phyloP scores from a whole-genome alignment of 2,113 vertebrate genomes.

The Acrocephalus arundinaceus region DNA sequence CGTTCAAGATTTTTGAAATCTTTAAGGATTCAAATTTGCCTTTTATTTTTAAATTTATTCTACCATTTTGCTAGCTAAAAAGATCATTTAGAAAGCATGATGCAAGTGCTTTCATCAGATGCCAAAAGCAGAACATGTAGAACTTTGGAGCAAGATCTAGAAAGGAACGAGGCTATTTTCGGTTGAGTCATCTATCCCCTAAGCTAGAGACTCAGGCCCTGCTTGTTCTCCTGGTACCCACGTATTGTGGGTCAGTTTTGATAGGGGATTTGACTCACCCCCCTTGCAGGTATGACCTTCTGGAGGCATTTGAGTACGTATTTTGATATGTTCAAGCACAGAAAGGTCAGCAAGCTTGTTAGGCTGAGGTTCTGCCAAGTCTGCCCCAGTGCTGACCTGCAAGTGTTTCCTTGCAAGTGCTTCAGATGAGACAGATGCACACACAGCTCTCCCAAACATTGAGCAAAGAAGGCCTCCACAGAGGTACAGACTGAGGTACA shows the following conservation, averaged over 20 bases:
- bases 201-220: not conserved
- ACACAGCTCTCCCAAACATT: not conserved
- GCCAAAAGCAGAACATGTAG: not conserved
- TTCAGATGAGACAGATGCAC: not conserved
- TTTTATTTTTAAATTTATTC: not conserved
- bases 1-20: not conserved
- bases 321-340: not conserved
- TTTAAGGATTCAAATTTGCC: not conserved
- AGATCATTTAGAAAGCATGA: not conserved
- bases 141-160: not conserved
- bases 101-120: not conserved
- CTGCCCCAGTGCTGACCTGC: not conserved
- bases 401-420: not conserved
- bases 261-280: not conserved
- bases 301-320: not conserved
- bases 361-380: not conserved
- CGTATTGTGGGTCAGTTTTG: not conserved
- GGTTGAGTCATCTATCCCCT: not conserved
- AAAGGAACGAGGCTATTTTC: not conserved
- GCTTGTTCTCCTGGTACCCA: not conserved
- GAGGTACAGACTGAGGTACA: not conserved
- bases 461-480: not conserved
- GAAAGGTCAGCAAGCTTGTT: not conserved
- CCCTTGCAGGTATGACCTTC: not conserved
- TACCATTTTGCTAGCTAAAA: not conserved